These are phyloP conservation scores for Melieria picta DNA, from an alignment of 2,888 invertebrate species.

Conservation along the genomic window DNA sequence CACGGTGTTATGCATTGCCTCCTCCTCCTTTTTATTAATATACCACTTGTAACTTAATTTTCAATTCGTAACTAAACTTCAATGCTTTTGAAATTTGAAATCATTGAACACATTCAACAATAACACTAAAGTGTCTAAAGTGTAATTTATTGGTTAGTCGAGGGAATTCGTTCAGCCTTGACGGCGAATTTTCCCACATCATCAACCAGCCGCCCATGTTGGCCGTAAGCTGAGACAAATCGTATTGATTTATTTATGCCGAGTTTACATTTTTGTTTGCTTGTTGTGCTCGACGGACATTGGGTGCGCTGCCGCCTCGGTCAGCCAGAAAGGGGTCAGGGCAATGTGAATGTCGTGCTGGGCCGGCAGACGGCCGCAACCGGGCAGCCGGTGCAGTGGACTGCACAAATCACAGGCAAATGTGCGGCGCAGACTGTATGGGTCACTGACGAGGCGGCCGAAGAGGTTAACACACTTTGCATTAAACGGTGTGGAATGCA, in stretches of 20 bases:
- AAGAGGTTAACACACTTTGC: conserved; percentile 46
- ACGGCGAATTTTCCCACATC: background rate
- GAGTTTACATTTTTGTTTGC: conserved; percentile 47
- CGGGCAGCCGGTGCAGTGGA: background rate
- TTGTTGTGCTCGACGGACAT: conserved; percentile 21
- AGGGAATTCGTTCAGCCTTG: too few species aligned
- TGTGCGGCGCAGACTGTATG: conserved; percentile 36
- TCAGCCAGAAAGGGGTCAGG: conserved; percentile 54
- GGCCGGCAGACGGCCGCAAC: background rate
- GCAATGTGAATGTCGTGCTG: conserved; percentile 56
- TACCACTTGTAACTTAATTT: too few species aligned
- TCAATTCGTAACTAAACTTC: too few species aligned
- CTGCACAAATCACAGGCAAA: conserved; percentile 34
- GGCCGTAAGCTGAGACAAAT: conserved; percentile 21
- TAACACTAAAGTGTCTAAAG: too few species aligned
- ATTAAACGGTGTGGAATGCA: conserved; percentile 23
- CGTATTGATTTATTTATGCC: conserved; percentile 35
- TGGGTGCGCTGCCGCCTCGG: background rate
- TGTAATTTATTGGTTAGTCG: too few species aligned
- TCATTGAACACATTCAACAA: too few species aligned
- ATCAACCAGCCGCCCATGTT: background rate
- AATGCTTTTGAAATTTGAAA: too few species aligned
- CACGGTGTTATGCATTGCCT: too few species aligned
- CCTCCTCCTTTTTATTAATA: too few species aligned
- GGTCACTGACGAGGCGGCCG: conserved; percentile 55